phyloP scores from a whole-genome alignment of 1,140 invertebrate genomes.

The Wiebesia pumilae region DNA sequence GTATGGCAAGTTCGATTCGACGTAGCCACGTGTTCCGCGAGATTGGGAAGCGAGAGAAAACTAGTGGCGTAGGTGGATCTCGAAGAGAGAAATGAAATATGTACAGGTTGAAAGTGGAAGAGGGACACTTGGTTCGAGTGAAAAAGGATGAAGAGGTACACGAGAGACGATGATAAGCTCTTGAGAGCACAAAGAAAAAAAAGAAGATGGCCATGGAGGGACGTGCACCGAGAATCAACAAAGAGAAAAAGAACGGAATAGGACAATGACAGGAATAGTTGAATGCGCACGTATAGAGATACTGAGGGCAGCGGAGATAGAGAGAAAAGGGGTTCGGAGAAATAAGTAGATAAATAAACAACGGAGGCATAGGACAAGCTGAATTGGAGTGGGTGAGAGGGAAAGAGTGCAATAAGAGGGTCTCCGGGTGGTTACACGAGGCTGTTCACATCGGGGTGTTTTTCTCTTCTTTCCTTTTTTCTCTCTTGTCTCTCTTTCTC shows the following conservation, averaged over 20 bases:
- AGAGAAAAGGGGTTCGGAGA: slow-evolving; percentile 34
- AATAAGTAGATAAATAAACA: slow-evolving; percentile 52
- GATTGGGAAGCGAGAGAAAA: neutral
- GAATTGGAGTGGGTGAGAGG: slow-evolving; percentile 34
- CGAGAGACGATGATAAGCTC: neutral
- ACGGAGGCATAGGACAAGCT: slow-evolving; percentile 20
- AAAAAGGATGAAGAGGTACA: neutral
- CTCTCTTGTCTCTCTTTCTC: slow-evolving; percentile 38
- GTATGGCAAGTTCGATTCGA: no score
- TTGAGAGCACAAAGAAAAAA: slow-evolving; percentile 10
- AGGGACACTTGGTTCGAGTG: neutral
- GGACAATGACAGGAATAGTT: slow-evolving; percentile 21
- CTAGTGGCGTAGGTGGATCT: neutral
- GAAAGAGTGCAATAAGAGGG: slow-evolving; percentile 44
- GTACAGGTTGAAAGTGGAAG: neutral
- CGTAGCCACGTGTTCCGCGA: neutral
- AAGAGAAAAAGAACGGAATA: slow-evolving; percentile 17
- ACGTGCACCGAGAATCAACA: neutral
- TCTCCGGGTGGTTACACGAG: slow-evolving; percentile 10
- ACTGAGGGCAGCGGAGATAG: neutral
- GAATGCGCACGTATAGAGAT: slow-evolving; percentile 12
- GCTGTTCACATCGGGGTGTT: neutral
- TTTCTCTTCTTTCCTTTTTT: neutral
- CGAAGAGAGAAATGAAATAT: neutral
- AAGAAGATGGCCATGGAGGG: neutral